These are phyloP conservation scores for Sapajus apella DNA, from an alignment of 2,113 vertebrate species.

Conservation along the genomic window DNA sequence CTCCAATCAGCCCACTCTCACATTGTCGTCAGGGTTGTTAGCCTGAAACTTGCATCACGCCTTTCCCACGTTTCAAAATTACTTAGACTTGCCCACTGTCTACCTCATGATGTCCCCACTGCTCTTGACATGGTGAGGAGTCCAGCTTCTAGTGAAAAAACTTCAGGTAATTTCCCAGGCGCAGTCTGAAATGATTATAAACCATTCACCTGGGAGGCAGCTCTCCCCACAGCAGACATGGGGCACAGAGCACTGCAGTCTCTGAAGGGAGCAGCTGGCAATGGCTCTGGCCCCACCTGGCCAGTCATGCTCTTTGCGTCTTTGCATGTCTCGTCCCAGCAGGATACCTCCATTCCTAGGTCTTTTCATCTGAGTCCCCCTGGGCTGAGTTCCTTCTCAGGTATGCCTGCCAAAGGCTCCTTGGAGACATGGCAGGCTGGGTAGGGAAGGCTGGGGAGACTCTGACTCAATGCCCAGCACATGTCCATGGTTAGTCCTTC, in stretches of 20 bases:
- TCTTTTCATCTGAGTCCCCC: neutral
- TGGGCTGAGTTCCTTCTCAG: neutral
- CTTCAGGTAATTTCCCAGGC: neutral
- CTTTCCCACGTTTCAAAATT: neutral
- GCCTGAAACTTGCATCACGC: neutral
- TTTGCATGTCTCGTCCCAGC: neutral
- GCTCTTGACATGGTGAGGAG: neutral
- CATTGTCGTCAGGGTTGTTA: neutral
- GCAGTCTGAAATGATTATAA: neutral
- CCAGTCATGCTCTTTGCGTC: neutral
- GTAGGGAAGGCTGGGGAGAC: too few relatives aligned
- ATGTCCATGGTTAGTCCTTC: neutral
- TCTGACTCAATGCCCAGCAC: neutral
- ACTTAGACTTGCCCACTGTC: neutral
- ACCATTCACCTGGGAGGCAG: neutral
- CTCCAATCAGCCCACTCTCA: neutral
- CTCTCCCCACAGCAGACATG: too few relatives aligned
- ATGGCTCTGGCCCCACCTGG: too few relatives aligned
- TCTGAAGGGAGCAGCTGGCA: neutral
- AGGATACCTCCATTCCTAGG: neutral
- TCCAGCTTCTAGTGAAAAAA: neutral
- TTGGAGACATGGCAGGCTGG: too few relatives aligned
- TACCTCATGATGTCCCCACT: neutral
- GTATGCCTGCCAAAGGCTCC: neutral
- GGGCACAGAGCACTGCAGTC: fast-evolving